phyloP scores from a whole-genome alignment of 2,797 vertebrate genomes.

The Enteromius thamalakanensis region DNA sequence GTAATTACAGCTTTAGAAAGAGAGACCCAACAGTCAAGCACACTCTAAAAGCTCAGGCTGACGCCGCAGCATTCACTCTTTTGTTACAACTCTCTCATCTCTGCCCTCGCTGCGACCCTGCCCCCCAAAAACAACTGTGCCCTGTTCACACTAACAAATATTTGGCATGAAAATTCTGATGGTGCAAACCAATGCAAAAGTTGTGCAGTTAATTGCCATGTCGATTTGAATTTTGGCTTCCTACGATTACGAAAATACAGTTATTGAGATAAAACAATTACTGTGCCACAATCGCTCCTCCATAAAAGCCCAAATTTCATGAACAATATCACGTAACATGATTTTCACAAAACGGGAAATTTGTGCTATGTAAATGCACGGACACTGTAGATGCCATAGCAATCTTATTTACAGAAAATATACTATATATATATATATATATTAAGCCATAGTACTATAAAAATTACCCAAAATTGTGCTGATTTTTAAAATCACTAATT shows the following conservation, averaged over 20 bases:
- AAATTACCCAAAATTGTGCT: neutral
- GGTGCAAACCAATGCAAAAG: neutral
- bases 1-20: constrained; percentile 40
- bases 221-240: neutral
- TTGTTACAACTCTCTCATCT: constrained; percentile 20
- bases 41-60: constrained; percentile 3
- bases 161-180: neutral
- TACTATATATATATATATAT: no score
- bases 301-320: neutral
- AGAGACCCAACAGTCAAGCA: constrained; percentile 3
- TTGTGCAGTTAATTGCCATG: neutral
- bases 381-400: no score
- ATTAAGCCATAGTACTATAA: neutral
- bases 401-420: no score
- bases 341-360: neutral
- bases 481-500: neutral
- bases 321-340: neutral
- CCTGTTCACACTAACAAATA: neutral
- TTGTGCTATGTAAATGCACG: neutral
- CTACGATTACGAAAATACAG: neutral
- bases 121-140: constrained; percentile 18
- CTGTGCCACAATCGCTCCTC: neutral
- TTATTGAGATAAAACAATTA: neutral
- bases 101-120: constrained; percentile 21
- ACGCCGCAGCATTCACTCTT: neutral